A percentile compares a stretch with the other conserved stretches of the same genome.
Conservation (phyloP, 1,140 invertebrate species). For the Sitophilus oryzae region DNA sequence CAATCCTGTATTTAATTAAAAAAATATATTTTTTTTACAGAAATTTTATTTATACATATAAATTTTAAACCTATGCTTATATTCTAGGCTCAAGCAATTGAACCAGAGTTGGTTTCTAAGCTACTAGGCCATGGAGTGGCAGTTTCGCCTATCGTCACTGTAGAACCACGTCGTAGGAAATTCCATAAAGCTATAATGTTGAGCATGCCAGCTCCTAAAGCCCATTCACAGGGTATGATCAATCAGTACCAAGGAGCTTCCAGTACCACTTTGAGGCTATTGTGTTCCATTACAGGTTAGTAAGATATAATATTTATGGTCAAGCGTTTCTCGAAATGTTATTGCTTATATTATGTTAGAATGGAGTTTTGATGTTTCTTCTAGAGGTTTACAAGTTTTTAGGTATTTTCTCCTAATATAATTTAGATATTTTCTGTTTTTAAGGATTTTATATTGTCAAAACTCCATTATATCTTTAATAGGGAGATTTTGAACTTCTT, state of each 20-base stretch:
- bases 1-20: too few species aligned
- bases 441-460: background rate
- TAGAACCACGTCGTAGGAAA: conserved; percentile 89
- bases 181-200: conserved; percentile 96
- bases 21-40: too few species aligned
- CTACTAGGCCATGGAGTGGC: conserved; percentile 84
- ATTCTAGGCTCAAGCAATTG: conserved; percentile 81
- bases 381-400: too few species aligned
- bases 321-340: background rate
- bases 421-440: too few species aligned
- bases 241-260: conserved; percentile 75
- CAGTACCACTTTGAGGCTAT: conserved; percentile 73
- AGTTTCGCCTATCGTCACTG: conserved; percentile 92
- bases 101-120: conserved; percentile 74
- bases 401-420: too few species aligned
- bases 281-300: conserved; percentile 91
- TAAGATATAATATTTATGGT: conserved; percentile 8
- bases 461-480: too few species aligned
- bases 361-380: background rate
- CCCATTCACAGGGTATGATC: conserved; percentile 80
- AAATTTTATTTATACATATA: too few species aligned
- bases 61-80: too few species aligned
- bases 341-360: background rate
- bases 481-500: too few species aligned
- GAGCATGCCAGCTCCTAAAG: conserved; percentile 88